A percentile compares a stretch with the other conserved stretches of the same genome.
These are phyloP conservation scores for Micrastur ruficollis DNA, from an alignment of 2,797 vertebrate species.

Conservation along the genomic window DNA sequence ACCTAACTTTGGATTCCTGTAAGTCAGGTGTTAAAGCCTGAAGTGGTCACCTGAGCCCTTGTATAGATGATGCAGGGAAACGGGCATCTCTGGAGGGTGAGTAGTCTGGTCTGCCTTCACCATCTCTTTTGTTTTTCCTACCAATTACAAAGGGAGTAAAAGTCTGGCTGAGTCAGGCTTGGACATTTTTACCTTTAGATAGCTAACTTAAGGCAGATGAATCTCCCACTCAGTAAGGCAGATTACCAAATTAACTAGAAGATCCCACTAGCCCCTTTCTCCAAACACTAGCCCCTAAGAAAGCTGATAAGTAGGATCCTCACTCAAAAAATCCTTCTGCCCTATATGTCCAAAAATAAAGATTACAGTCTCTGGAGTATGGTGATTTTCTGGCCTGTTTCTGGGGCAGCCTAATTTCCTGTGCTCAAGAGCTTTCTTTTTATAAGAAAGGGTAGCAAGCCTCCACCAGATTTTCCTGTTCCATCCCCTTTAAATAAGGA, in stretches of 20 bases:
- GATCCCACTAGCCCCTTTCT: neutral
- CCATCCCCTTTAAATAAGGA: neutral
- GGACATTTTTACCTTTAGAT: neutral
- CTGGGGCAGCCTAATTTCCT: conserved; percentile 45
- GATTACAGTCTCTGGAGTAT: neutral
- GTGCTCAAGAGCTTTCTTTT: neutral
- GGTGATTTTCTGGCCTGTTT: conserved; percentile 23
- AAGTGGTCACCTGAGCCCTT: neutral
- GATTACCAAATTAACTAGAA: neutral
- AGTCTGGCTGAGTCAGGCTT: neutral
- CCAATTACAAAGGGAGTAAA: neutral
- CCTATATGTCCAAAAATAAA: conserved; percentile 39
- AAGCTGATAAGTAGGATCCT: neutral
- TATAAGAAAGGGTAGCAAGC: neutral
- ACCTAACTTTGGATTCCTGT: neutral
- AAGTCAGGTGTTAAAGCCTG: neutral
- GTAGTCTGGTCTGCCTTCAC: neutral
- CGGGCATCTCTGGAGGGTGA: neutral
- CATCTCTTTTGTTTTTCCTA: neutral
- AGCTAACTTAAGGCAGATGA: neutral
- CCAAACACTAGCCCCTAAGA: neutral
- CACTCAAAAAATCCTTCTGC: neutral
- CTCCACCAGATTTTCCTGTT: neutral
- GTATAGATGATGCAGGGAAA: neutral
- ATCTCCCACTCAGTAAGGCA: neutral